Percentiles rank a stretch among this genome's conserved stretches.
Conservation (phyloP, 2,888 invertebrate species). For the Hirtodrosophila trivittata region DNA sequence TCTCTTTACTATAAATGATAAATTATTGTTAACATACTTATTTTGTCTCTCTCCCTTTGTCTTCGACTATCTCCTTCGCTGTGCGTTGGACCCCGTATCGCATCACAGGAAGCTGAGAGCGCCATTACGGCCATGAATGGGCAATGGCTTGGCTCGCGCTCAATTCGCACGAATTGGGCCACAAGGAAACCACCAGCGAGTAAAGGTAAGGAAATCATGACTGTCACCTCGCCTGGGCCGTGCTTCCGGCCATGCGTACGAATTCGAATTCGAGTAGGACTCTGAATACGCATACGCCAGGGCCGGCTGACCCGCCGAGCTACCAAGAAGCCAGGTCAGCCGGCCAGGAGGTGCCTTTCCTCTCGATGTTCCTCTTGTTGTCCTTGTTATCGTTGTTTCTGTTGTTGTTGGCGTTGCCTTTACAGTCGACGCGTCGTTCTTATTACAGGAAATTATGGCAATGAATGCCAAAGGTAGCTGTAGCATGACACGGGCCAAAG, state of each 20-base stretch:
- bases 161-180: slow-evolving; percentile 99
- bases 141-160: slow-evolving; percentile 98
- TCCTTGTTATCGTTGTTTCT: neutral
- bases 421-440: slow-evolving; percentile 60
- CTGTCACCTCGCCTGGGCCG: slow-evolving; percentile 62
- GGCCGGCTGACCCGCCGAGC: slow-evolving; percentile 3
- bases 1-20: slow-evolving; percentile 4
- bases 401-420: slow-evolving; percentile 25
- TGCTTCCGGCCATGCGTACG: slow-evolving; percentile 52
- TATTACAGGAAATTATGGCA: slow-evolving; percentile 79
- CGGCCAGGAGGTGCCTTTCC: slow-evolving; percentile 19
- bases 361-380: neutral
- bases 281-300: slow-evolving; percentile 10
- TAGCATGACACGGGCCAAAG: slow-evolving; percentile 48
- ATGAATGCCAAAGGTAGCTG: slow-evolving; percentile 75
- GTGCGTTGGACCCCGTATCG: slow-evolving; percentile 37
- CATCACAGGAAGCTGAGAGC: slow-evolving; percentile 96
- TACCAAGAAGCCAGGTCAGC: slow-evolving; percentile 21
- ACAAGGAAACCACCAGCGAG: slow-evolving; percentile 98
- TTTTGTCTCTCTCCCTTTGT: neutral
- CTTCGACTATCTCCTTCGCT: slow-evolving; percentile 8
- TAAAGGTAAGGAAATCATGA: slow-evolving; percentile 88
- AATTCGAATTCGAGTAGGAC: neutral
- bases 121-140: slow-evolving; percentile 99
- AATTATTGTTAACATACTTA: slow-evolving; percentile 1